Percentiles rank a stretch among this genome's conserved stretches.
Evolutionary conservation across 2,113 vertebrate genomes (phyloP).

Genomic region (Galemys pyrenaicus): DNA sequence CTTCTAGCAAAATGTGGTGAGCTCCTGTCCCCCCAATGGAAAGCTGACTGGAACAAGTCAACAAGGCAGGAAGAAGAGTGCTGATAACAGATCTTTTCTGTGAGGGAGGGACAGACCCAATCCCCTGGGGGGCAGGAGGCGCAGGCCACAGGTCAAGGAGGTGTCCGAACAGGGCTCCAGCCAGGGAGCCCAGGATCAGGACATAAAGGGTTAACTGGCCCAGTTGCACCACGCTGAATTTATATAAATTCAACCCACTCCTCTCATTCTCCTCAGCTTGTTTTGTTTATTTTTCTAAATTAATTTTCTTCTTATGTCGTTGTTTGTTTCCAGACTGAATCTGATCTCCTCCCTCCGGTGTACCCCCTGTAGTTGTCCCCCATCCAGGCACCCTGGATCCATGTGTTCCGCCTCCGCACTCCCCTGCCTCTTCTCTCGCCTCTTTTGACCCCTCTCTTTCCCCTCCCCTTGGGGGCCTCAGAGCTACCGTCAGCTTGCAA

Average conservation of each 20-base stretch:
- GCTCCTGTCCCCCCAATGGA: neutral
- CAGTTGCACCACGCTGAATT: neutral
- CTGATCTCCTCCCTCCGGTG: too few relatives aligned
- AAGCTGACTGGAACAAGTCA: neutral
- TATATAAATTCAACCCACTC: neutral
- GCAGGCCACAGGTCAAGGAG: neutral
- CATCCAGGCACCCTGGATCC: too few relatives aligned
- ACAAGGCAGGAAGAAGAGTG: neutral
- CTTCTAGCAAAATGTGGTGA: neutral
- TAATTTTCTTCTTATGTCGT: too few relatives aligned
- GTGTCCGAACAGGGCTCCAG: neutral
- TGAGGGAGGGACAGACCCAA: neutral
- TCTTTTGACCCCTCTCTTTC: too few relatives aligned
- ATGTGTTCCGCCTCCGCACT: too few relatives aligned
- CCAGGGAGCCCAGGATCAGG: neutral
- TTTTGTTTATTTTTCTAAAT: too few relatives aligned
- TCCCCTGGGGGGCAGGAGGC: too few relatives aligned
- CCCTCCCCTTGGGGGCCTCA: too few relatives aligned
- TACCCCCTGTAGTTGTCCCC: too few relatives aligned
- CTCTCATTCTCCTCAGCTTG: neutral
- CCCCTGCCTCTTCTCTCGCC: too few relatives aligned
- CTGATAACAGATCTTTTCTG: neutral
- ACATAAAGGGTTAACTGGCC: fast-evolving
- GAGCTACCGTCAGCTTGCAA: too few relatives aligned
- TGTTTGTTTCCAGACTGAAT: too few relatives aligned